phyloP scores from a whole-genome alignment of 2,797 vertebrate genomes.

The Melopsittacus undulatus region DNA sequence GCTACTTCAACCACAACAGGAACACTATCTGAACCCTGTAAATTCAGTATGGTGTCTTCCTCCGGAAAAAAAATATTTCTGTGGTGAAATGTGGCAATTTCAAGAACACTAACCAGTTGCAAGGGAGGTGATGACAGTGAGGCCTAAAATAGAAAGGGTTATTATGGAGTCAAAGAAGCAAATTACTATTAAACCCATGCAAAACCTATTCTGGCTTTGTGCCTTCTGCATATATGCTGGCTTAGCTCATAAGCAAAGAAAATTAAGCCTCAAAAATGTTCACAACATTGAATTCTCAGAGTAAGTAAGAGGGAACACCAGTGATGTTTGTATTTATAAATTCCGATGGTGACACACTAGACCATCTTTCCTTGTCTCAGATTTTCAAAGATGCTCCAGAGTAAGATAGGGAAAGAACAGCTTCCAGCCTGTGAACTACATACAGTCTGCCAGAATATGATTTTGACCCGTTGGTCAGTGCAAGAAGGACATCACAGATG shows the following conservation, averaged over 20 bases:
- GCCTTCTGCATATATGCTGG: not conserved
- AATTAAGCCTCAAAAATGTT: not conserved
- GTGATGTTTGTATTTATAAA: not conserved
- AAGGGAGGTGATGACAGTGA: not conserved
- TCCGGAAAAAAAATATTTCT: not conserved
- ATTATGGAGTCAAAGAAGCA: not conserved
- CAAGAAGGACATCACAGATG: not conserved
- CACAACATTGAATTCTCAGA: not conserved
- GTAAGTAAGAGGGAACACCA: not conserved
- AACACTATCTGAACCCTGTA: not conserved
- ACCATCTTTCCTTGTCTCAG: not conserved
- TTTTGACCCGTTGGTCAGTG: not conserved
- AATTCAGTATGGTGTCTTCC: not conserved
- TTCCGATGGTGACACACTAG: not conserved
- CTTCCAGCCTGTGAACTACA: not conserved
- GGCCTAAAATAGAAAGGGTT: not conserved
- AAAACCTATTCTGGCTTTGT: not conserved
- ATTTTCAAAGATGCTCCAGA: not conserved
- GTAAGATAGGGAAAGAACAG: not conserved
- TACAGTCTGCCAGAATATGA: not conserved
- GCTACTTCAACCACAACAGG: not conserved
- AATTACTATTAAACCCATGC: not conserved
- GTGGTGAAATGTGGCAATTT: slow-evolving; percentile 5
- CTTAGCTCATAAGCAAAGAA: not conserved
- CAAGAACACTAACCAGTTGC: not conserved